Conservation (phyloP, 2,888 invertebrate genomes). For the Lamellibrachia columna region DNA sequence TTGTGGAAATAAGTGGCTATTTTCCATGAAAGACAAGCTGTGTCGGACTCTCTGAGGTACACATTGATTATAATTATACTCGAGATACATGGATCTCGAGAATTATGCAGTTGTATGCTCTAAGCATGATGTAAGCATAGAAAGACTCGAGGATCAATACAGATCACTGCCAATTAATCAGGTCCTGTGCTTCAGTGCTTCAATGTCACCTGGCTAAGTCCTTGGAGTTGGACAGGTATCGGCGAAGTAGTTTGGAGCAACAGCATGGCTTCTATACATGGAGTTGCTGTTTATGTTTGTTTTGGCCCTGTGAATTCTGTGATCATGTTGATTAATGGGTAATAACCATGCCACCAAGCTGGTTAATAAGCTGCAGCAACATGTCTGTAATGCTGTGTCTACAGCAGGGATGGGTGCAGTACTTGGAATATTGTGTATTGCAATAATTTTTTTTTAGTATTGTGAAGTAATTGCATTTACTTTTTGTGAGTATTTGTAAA, state of each 20-base stretch:
- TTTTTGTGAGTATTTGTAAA: too few species aligned
- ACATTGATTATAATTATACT: not conserved
- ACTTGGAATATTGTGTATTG: too few species aligned
- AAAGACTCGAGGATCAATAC: not conserved
- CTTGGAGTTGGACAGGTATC: not conserved
- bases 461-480: too few species aligned
- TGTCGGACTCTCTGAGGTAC: not conserved
- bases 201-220: not conserved
- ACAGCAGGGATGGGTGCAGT: too few species aligned
- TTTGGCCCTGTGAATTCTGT: too few species aligned
- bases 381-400: too few species aligned
- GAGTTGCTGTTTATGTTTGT: too few species aligned
- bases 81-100: not conserved
- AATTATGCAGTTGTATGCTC: not conserved
- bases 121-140: not conserved
- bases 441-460: too few species aligned
- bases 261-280: not conserved
- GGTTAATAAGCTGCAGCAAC: not conserved
- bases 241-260: not conserved
- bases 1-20: not conserved
- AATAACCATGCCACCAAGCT: not conserved
- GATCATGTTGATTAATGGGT: not conserved
- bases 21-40: not conserved
- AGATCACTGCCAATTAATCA: conserved; percentile 1
- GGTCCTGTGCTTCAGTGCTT: not conserved